These are phyloP conservation scores for Drosophila melanica DNA, from an alignment of 1,140 invertebrate species.

Conservation along the genomic window DNA sequence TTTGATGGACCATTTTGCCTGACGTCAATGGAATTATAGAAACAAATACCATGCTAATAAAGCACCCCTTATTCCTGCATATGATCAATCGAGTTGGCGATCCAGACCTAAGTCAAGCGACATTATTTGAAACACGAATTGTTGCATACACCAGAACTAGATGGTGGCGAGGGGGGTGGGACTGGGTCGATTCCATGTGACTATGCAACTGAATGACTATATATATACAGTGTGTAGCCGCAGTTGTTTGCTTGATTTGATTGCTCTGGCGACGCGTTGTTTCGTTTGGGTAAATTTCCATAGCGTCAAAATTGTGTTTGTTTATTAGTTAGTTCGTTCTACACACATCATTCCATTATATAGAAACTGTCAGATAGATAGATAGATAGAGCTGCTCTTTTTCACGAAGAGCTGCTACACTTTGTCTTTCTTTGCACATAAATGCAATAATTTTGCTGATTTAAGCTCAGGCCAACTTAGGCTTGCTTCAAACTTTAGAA, in stretches of 20 bases:
- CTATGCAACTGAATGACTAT: constrained; percentile 14
- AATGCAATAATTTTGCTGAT: background rate
- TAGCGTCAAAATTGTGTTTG: constrained; percentile 75
- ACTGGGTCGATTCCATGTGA: constrained; percentile 13
- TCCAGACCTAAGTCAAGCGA: constrained; percentile 40
- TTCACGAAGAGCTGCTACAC: constrained; percentile 52
- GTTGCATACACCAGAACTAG: constrained; percentile 17
- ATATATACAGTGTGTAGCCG: constrained; percentile 11
- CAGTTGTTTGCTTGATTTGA: constrained; percentile 52
- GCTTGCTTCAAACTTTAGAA: background rate
- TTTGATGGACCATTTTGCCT: constrained; percentile 65
- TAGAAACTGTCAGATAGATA: constrained; percentile 43
- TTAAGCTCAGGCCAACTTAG: background rate
- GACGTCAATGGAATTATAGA: constrained; percentile 79
- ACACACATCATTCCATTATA: constrained; percentile 44
- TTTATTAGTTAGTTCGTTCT: constrained; percentile 67
- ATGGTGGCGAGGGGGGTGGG: background rate
- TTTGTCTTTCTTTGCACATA: constrained; percentile 3
- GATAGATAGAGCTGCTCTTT: constrained; percentile 20
- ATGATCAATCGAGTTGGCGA: too few relatives aligned
- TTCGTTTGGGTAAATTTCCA: constrained; percentile 72
- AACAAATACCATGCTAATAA: constrained; percentile 61
- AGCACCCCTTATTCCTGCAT: background rate
- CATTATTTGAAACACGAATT: constrained; percentile 50
- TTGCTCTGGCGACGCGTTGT: constrained; percentile 46